phyloP scores from a whole-genome alignment of 2,797 vertebrate species.

The Gymnoscopelus microlampas region DNA sequence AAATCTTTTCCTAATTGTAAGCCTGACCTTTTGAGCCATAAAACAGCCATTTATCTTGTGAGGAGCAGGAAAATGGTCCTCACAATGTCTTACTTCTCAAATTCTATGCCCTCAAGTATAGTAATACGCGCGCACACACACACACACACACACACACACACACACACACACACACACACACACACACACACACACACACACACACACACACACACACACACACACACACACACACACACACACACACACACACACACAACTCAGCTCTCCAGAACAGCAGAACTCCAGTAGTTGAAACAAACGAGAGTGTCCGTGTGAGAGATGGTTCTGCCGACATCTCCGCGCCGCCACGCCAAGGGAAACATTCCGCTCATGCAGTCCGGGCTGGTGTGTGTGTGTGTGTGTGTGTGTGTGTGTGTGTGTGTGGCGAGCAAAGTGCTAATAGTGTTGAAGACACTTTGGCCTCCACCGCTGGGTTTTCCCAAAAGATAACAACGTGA shows the following conservation, averaged over 20 bases:
- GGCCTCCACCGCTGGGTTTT: conserved; percentile 16
- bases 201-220: conserved; percentile 1
- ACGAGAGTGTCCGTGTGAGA: not conserved
- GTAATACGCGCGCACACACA: too few relatives aligned
- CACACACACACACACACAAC: conserved; percentile 35
- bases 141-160: not conserved
- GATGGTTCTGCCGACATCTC: too few relatives aligned
- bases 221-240: conserved; percentile 15
- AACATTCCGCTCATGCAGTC: too few relatives aligned
- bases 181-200: conserved; percentile 3
- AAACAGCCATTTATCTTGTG: too few relatives aligned
- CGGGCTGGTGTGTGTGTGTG: too few relatives aligned
- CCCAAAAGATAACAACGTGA: conserved; percentile 62
- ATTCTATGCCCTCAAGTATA: too few relatives aligned
- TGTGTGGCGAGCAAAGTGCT: conserved; percentile 29
- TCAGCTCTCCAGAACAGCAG: not conserved
- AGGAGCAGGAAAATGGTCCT: too few relatives aligned
- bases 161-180: conserved; percentile 2
- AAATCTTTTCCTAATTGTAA: too few relatives aligned
- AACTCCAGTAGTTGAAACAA: not conserved
- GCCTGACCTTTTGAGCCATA: too few relatives aligned
- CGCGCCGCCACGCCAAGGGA: too few relatives aligned
- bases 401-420: not conserved
- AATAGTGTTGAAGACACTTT: conserved; percentile 43
- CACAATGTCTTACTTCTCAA: too few relatives aligned